These are phyloP conservation scores for Sinocyclocheilus rhinocerous DNA, from an alignment of 2,113 vertebrate genomes.

Conservation along the genomic window DNA sequence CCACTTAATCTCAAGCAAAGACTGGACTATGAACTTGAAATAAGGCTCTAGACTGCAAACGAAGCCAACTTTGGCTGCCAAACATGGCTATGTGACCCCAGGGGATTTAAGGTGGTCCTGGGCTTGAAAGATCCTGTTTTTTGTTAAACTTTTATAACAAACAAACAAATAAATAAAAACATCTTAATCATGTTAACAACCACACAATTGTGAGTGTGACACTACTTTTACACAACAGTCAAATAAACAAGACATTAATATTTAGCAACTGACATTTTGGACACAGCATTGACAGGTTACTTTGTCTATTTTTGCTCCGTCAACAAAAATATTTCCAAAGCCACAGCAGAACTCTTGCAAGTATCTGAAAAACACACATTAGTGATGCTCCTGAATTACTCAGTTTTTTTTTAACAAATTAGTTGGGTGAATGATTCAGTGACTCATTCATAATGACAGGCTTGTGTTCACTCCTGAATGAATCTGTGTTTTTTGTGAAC, in stretches of 20 bases:
- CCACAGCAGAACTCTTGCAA: not conserved
- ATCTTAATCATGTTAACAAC: not conserved
- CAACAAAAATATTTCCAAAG: not conserved
- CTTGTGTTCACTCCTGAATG: not conserved
- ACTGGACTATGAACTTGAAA: slow-evolving; percentile 3
- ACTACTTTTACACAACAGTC: not conserved
- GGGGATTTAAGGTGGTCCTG: not conserved
- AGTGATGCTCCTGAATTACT: not conserved
- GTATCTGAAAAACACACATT: not conserved
- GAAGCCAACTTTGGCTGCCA: not conserved
- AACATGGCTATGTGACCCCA: not conserved
- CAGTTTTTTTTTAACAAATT: not conserved
- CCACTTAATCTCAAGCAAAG: slow-evolving; percentile 10
- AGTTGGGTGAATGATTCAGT: not conserved
- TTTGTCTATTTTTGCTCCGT: not conserved
- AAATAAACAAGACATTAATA: not conserved
- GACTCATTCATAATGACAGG: not conserved
- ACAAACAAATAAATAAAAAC: not conserved
- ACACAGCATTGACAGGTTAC: not conserved
- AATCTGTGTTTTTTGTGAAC: not conserved
- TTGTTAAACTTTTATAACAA: not conserved
- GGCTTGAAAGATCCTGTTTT: not conserved
- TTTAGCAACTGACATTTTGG: not conserved
- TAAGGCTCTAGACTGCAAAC: not conserved
- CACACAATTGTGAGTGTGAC: not conserved